Base-by-base conservation (phyloP, 2,113 vertebrate genomes). In the Muntiacus muntjak region DNA sequence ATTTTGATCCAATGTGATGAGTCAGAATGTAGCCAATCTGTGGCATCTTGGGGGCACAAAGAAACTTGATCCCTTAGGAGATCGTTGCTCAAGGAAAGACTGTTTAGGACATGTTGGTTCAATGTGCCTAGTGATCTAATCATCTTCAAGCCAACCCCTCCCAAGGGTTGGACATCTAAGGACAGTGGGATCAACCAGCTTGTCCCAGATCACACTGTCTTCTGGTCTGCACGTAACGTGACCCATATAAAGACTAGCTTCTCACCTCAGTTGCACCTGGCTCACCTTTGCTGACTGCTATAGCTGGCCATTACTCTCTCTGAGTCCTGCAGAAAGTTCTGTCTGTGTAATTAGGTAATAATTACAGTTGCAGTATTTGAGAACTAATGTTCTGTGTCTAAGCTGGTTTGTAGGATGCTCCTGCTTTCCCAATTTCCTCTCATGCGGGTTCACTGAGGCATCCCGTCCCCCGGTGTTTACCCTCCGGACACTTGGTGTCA, bases 281-380 rank as follows among this genome's bases (percentile, higher is more conserved):
- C 15, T 7, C 25, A 12, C 2, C 23, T 33, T 40, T 60, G 88
- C 52, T 74, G 67, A 14, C 2, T 13, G 1, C 13, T 13, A 19
- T 36, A 11, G 33, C 47, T 47, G 3, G 1, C 33, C 0, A 0
- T 40, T 50, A 9, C 9, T 60, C 16, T 6, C 12, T 54, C 16
- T 8, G 90, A 95, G 45, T 62, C 64, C 19, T 28, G 21, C 7
- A n/a, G n/a, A 19, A 33, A 6, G 16, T 54, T 3, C 26, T 6
- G 3, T 54, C 7, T 17, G 1, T 1, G 40, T 43, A 21, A 30
- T 25, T 40, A 33, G 54, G 57, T 58, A 15, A 58, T 52, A 6
- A 45, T 19, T n/a, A 33, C 17, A 21, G 25, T 0, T 11, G 23
- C 26, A 23, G n/a, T 15, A 36, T 71, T 43, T 79, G 83, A 57